Evolutionary conservation across 2,113 vertebrate genomes (phyloP).

Genomic region (Nannospalax galili): DNA sequence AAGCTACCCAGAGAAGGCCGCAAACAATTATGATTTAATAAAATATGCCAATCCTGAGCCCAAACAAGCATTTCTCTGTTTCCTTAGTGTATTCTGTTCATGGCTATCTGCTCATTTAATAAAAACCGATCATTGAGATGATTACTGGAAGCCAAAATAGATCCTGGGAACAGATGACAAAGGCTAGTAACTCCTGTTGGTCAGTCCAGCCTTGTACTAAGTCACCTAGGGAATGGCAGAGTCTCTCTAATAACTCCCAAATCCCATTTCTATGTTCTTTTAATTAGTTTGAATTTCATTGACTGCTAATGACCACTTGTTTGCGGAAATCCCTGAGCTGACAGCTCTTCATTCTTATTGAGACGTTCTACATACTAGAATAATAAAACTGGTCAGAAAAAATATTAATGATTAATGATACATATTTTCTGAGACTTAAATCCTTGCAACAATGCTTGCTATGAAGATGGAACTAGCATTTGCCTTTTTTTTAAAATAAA

Average conservation of each 20-base stretch:
- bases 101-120: not conserved
- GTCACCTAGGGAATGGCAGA: not conserved
- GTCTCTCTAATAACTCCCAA: not conserved
- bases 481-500: not conserved
- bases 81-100: not conserved
- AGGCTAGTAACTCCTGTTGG: not conserved
- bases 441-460: not conserved
- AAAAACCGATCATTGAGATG: slow-evolving; percentile 5
- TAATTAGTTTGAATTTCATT: not conserved
- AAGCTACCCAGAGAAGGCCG: not conserved
- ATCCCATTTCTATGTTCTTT: not conserved
- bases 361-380: not conserved
- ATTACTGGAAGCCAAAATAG: not conserved
- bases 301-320: not conserved
- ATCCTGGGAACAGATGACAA: not conserved
- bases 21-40: not conserved
- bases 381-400: not conserved
- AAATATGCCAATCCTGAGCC: not conserved
- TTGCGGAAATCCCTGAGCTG: not conserved
- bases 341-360: not conserved
- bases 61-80: not conserved
- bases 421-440: not conserved
- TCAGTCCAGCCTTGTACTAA: not conserved
- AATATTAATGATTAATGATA: not conserved
- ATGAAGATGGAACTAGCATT: not conserved